phyloP scores from a whole-genome alignment of 2,797 vertebrate species.

The Clarias pachynema region DNA sequence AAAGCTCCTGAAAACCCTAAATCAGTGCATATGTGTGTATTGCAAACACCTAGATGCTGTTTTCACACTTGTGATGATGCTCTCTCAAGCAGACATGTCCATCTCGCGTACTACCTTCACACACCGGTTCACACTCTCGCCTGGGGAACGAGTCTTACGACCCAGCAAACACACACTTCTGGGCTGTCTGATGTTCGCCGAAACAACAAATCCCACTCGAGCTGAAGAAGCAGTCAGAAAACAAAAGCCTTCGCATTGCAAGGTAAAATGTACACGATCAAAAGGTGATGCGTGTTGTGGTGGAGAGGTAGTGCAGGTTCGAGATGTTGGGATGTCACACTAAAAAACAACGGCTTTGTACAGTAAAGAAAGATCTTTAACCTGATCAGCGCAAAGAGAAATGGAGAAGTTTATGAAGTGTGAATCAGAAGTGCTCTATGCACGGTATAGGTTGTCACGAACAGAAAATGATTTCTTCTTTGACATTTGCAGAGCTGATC shows the following conservation, averaged over 20 bases:
- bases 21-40: background rate
- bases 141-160: slow-evolving; percentile 45
- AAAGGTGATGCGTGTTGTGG: background rate
- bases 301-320: background rate
- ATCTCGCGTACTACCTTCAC: slow-evolving; percentile 43
- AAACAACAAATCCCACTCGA: slow-evolving; percentile 21
- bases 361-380: background rate
- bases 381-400: background rate
- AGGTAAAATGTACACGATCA: background rate
- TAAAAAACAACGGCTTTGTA: background rate
- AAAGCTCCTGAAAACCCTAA: background rate
- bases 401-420: background rate
- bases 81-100: slow-evolving; percentile 40
- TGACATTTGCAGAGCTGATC: background rate
- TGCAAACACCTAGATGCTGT: slow-evolving; percentile 18
- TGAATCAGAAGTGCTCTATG: background rate
- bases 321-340: background rate
- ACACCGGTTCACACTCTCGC: slow-evolving; percentile 34
- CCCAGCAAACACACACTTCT: slow-evolving; percentile 21
- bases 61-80: slow-evolving; percentile 50
- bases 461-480: background rate
- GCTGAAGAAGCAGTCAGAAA: slow-evolving; percentile 18
- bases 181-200: background rate
- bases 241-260: background rate
- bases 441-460: background rate